Evolutionary conservation across 1,140 invertebrate genomes (phyloP).

Genomic region (Stegodyphus mimosarum): DNA sequence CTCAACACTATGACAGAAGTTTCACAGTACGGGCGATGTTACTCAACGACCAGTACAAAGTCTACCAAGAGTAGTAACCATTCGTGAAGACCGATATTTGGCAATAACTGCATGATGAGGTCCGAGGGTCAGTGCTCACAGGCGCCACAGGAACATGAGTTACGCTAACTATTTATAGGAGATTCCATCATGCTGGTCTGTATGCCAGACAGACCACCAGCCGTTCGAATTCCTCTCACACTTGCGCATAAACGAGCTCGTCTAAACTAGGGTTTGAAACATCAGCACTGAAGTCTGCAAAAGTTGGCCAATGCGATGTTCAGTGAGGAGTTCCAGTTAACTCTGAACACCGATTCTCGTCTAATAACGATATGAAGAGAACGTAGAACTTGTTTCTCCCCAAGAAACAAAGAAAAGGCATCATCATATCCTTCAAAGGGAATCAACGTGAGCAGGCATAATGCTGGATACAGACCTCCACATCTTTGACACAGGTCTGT

Average conservation of each 20-base stretch:
- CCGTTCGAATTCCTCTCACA: no score
- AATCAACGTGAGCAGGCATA: neutral
- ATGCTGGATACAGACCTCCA: constrained; percentile 2
- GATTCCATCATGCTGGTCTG: neutral
- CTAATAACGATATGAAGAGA: neutral
- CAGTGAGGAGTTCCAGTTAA: constrained; percentile 2
- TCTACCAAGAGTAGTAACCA: neutral
- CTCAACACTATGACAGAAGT: no score
- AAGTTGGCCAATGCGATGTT: neutral
- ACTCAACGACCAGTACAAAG: constrained; percentile 6
- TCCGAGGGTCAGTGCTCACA: neutral
- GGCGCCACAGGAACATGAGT: neutral
- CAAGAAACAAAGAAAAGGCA: neutral
- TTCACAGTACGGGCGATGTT: neutral
- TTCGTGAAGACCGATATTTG: constrained; percentile 10
- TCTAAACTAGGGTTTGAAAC: neutral
- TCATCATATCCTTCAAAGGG: neutral
- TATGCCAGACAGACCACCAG: neutral
- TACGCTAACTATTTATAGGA: neutral
- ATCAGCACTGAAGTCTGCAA: neutral
- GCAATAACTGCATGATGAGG: neutral
- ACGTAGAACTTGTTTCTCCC: neutral
- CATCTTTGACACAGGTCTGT: constrained; percentile 7
- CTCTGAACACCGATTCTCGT: neutral
- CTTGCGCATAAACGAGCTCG: neutral